Base-by-base conservation (phyloP, 2,888 invertebrate species). In the Zelleria hepariella region DNA sequence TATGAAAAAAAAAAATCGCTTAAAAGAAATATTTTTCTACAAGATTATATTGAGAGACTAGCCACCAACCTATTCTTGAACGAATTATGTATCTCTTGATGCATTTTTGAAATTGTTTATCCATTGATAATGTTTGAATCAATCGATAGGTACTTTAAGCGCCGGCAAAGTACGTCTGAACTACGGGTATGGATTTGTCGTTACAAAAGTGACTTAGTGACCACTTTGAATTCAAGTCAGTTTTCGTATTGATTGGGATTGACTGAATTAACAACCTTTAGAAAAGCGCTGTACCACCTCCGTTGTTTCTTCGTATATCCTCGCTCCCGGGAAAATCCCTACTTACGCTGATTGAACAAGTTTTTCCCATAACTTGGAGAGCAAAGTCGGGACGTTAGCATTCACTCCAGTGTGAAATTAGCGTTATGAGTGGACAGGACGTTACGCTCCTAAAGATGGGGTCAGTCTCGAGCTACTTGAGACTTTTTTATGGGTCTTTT, bases 331-430 rank as follows among this genome's bases (percentile, higher is more conserved):
- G 57, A 61, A 62, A 61, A 61, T 63, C 75, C 75, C 78, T 80
- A 82, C 82, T 84, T 82, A 82, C 76, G 73, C 78, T 82, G 83
- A 86, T 84, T 84, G 84, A 78, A 81, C 80, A 85, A 86, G 82
- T 86, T 86, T 80, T 79, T 79, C 78, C 78, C 75, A 78, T 82
- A 81, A 80, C 77, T 61, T 70, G 74, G 68, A 58, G 75, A 18
- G 48, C 47, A 48, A 42, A 23, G 27, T 26, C 53, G 47, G 64
- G 69, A 67, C 68, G 67, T 68, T 27, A 58, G 57, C 26, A 74
- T 67, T 72, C 78, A 72, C 68, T 79, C 79, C 77, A 69, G 77
- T 82, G 84, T 82, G 80, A 84, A 86, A 86, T 85, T 82, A 83
- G 59, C 59, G 51, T 58, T 59, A 61, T 58, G 62, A 62, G 62